Conservation (phyloP, 2,888 invertebrate species). For the Xanthostigma xanthostigma region DNA sequence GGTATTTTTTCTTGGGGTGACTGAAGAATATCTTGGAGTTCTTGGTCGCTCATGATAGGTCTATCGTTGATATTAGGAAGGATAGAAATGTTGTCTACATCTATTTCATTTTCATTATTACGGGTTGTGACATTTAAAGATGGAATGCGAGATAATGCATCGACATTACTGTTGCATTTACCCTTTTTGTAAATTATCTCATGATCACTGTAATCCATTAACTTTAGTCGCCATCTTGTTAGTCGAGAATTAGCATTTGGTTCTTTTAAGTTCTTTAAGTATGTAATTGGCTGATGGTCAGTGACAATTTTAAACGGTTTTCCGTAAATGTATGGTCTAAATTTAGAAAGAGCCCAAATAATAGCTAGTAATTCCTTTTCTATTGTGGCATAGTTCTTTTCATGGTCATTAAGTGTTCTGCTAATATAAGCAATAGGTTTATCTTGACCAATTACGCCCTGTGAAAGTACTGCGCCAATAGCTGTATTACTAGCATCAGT, state of each 20-base stretch:
- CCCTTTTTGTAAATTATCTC: constrained; percentile 18
- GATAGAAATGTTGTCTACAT: too few species aligned
- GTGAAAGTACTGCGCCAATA: constrained; percentile 13
- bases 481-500: constrained; percentile 15
- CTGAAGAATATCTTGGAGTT: too few species aligned
- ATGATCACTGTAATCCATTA: constrained; percentile 19
- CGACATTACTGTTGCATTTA: constrained; percentile 16
- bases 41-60: too few species aligned
- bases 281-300: constrained; percentile 24
- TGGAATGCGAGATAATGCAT: constrained; percentile 18
- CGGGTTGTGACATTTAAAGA: too few species aligned
- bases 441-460: constrained; percentile 9
- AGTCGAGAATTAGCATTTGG: constrained; percentile 19
- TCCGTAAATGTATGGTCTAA: constrained; percentile 18
- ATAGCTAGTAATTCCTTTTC: constrained; percentile 18
- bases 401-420: constrained; percentile 12
- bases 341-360: constrained; percentile 17
- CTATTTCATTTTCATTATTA: too few species aligned
- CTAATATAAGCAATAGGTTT: constrained; percentile 14
- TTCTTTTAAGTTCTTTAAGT: constrained; percentile 23
- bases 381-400: constrained; percentile 15
- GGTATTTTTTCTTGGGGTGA: too few species aligned
- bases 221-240: constrained; percentile 21
- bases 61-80: too few species aligned
- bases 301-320: constrained; percentile 23